Percentiles rank a stretch among this genome's conserved stretches.
These are phyloP conservation scores for Chaetoderma sp. DNA, from an alignment of 2,888 invertebrate genomes.

Conservation along the genomic window DNA sequence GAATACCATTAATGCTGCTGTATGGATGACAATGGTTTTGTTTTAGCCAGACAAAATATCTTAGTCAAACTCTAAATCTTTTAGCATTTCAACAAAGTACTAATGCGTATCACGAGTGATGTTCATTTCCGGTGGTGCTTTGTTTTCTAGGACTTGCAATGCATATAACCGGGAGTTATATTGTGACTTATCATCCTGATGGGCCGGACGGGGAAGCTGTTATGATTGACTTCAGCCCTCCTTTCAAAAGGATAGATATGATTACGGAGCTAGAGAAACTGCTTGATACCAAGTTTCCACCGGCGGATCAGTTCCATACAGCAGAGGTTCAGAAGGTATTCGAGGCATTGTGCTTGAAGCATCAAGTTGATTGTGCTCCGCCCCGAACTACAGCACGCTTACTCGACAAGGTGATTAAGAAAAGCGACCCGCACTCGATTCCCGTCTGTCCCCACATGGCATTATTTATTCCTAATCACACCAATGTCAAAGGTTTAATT, in stretches of 20 bases:
- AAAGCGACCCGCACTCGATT: background rate
- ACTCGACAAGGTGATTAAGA: constrained; percentile 84
- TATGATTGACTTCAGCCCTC: constrained; percentile 96
- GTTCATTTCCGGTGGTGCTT: background rate
- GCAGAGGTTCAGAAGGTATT: constrained; percentile 74
- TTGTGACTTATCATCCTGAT: constrained; percentile 88
- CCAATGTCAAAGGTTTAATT: too few species aligned
- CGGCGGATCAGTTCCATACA: constrained; percentile 65
- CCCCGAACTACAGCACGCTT: constrained; percentile 93
- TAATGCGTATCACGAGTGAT: too few species aligned
- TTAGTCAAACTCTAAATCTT: background rate
- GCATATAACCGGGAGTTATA: constrained; percentile 89
- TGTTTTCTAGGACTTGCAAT: constrained; percentile 84
- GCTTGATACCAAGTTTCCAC: constrained; percentile 73
- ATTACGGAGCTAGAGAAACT: constrained; percentile 88
- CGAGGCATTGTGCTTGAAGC: constrained; percentile 83
- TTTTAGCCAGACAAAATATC: background rate
- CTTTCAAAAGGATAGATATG: constrained; percentile 93
- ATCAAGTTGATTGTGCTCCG: constrained; percentile 91
- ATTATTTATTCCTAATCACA: background rate
- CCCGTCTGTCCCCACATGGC: background rate
- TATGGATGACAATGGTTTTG: too few species aligned
- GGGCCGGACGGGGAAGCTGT: constrained; percentile 82
- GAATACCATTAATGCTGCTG: too few species aligned
- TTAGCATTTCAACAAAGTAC: too few species aligned